A percentile compares a stretch with the other conserved stretches of the same genome.
Evolutionary conservation across 2,113 vertebrate genomes (phyloP).

Genomic region (Dunckerocampus dactyliophorus): DNA sequence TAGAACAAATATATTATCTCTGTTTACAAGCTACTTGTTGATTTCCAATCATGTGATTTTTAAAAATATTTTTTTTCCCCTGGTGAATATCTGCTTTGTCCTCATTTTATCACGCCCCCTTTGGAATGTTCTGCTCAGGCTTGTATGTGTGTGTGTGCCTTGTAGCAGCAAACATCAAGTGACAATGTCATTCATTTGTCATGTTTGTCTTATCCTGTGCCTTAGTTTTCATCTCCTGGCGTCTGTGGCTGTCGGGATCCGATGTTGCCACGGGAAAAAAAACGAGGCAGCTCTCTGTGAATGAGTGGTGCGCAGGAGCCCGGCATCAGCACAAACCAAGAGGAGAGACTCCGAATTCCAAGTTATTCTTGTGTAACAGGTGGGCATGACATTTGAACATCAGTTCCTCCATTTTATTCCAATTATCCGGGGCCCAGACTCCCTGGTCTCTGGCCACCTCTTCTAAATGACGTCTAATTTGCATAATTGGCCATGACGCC

Average conservation of each 20-base stretch:
- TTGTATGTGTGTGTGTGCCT: constrained; percentile 3
- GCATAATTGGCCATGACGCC: too few species aligned
- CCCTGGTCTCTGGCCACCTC: too few species aligned
- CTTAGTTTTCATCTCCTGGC: constrained; percentile 49
- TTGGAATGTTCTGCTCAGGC: constrained; percentile 2
- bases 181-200: not conserved
- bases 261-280: constrained; percentile 72
- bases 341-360: constrained; percentile 38
- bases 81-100: constrained; percentile 49
- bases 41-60: constrained; percentile 44
- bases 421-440: not conserved
- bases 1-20: constrained; percentile 7
- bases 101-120: constrained; percentile 6
- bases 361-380: constrained; percentile 65
- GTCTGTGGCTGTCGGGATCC: constrained; percentile 57
- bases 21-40: constrained; percentile 19
- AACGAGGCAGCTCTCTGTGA: constrained; percentile 60
- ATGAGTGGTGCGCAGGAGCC: constrained; percentile 43
- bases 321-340: constrained; percentile 16
- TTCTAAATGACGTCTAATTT: too few species aligned
- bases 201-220: constrained; percentile 24
- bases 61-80: constrained; percentile 9
- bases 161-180: not conserved
- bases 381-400: constrained; percentile 30
- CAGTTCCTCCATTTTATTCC: not conserved